A percentile compares a stretch with the other conserved stretches of the same genome.
Evolutionary conservation across 92 coral and sea anemone species (phyloP).

Genomic region (Palythoa caribaeorum): DNA sequence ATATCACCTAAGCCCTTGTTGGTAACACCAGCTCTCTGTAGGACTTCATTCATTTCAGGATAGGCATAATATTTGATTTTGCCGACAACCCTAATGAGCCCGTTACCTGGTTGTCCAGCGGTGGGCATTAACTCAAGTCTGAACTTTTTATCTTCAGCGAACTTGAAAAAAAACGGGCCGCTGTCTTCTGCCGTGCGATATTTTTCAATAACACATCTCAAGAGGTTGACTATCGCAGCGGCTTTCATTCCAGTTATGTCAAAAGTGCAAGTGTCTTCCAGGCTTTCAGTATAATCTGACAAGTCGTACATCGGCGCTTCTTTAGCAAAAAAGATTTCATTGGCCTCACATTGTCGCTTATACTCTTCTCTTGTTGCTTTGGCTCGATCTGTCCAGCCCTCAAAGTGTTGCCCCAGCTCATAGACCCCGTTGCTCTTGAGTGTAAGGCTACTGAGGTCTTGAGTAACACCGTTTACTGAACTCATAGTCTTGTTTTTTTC

Average conservation of each 20-base stretch:
- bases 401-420: conserved; percentile 21
- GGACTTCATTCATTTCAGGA: conserved; percentile 75
- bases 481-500: background rate
- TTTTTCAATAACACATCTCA: conserved; percentile 71
- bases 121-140: conserved; percentile 86
- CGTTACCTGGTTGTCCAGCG: conserved; percentile 82
- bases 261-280: conserved; percentile 50
- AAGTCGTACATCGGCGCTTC: conserved; percentile 38
- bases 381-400: conserved; percentile 83
- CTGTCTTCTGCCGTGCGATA: conserved; percentile 66
- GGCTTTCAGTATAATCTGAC: conserved; percentile 57
- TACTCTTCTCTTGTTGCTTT: conserved; percentile 80
- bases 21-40: conserved; percentile 79
- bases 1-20: conserved; percentile 88
- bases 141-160: conserved; percentile 88
- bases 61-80: conserved; percentile 78
- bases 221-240: conserved; percentile 72
- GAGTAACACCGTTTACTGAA: background rate
- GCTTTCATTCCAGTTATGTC: conserved; percentile 77
- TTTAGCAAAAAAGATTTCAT: conserved; percentile 74
- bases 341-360: conserved; percentile 80
- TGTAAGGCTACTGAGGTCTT: background rate
- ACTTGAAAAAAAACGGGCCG: conserved; percentile 81
- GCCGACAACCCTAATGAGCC: conserved; percentile 82
- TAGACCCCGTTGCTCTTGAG: conserved; percentile 34